Evolutionary conservation across 2,888 invertebrate species (phyloP), one percentile per base, ranked within the genome.

Genomic region (Dusona sp.): DNA sequence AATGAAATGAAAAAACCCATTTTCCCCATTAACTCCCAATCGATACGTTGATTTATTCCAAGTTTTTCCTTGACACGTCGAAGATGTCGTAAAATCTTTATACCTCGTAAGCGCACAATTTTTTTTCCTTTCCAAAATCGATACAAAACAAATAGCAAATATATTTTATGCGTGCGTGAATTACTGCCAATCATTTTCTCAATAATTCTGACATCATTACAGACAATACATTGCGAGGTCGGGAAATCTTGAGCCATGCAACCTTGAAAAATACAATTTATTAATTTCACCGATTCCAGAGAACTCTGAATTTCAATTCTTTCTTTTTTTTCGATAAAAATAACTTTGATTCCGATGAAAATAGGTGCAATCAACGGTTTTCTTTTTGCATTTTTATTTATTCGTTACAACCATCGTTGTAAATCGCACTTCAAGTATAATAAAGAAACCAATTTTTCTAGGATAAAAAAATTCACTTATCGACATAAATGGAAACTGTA

Each of bases 401-500:
- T 86, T 84, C 51, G 33, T 82, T 82, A 86, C 81, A 86, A 84
- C 73, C 42, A 51, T 61, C 54, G 68, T 78, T 75, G 79, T 75
- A 77, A 45, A 78, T 85, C 85, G 82, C 72, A 67, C 61, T 57
- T 51, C 45, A 33, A 57, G 48, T 75, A 74, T 74, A 29, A 61
- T 25, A 79, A 79, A 74, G 38, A 51, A 79, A 68, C 45, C 38
- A 54, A 61, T 61, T 29, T 61, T 29, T 61, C 29, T 16, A 42
- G 42, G 13, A 67, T 38, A 45, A 78, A 83, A 68, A 57, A 16
- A 51, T 4, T 36, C n/a, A 7, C 19, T 25, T 54, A 51, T 51
- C 36, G 36, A 36, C n/a, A 54, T 33, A 11, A 45, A 33, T 48
- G n/a, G 11, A 29, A 29, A 61, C 61, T 61, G 29, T 61, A 61